These are phyloP conservation scores for Catamblyrhynchus diadema DNA, from an alignment of 2,797 vertebrate species.

Conservation along the genomic window DNA sequence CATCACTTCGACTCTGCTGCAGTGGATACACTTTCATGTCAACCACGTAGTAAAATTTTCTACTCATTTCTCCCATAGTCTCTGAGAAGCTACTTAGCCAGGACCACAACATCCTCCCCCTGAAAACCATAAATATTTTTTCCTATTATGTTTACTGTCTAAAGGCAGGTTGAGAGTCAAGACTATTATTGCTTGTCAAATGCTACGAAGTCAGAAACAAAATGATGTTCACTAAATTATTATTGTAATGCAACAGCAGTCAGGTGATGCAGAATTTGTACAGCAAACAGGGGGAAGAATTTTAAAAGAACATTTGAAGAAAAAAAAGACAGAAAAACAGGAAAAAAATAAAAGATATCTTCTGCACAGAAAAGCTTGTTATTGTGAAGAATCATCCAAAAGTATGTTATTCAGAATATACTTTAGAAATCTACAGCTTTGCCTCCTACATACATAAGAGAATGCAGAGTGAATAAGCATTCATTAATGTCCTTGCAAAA, in stretches of 20 bases:
- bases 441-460: neutral
- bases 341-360: neutral
- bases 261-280: neutral
- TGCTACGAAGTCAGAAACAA: neutral
- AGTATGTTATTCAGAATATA: neutral
- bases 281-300: neutral
- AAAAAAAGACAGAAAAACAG: neutral
- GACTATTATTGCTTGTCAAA: neutral
- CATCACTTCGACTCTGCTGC: neutral
- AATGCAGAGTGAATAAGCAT: neutral
- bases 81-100: neutral
- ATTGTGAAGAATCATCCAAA: neutral
- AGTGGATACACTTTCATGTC: neutral
- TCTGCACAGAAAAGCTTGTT: neutral
- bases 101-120: neutral
- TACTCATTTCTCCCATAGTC: neutral
- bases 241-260: neutral
- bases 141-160: neutral
- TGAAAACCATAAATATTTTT: neutral
- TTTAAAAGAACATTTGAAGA: neutral
- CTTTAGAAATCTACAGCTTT: neutral
- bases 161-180: neutral
- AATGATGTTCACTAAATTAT: neutral
- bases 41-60: neutral
- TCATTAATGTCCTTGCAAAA: neutral